Base-by-base conservation (phyloP, 1,140 invertebrate species). In the Eupristina koningsbergeri region DNA sequence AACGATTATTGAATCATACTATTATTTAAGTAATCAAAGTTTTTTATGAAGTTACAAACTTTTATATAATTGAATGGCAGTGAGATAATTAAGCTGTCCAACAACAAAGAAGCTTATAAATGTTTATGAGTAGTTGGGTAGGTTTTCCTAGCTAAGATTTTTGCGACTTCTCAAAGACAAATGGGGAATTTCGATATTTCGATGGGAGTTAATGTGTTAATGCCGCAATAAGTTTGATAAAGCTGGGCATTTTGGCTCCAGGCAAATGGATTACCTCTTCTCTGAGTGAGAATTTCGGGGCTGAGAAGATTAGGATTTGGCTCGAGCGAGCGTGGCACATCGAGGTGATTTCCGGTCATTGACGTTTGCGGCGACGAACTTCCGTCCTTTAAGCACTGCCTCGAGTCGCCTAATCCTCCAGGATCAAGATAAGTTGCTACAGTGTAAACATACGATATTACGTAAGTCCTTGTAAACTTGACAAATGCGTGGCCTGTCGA, bases 271-370 rank as follows among this genome's bases (percentile, higher is more conserved):
- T 85, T 85, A 95, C 95, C 96, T 94, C 96, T 93, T 83, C 95
- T 93, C 89, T 96, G 95, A 88, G 94, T 96, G 64, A 96, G 93
- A 86, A 94, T 94, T 90, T 97, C 96, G 22, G 96, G 96, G 90
- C 96, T 97, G 31, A 97, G 93, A 81, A 97, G 93, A 93, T 97
- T 97, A 5, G 95, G 94, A 92, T 96, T 96, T n/a, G 96, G 94
- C 79, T 94, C 93, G 45, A 91, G 88, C 47, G 94, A 93, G 86
- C 94, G 94, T 31, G 96, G 96, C 63, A 97, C 94, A 85, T 96
- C 95, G 82, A 97, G 91, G 89, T 97, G 96, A 91, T 96, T 97
- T 82, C 95, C 95, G 1, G 95, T 94, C 45, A 94, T 93, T 84
- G 95, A 93, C 6, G 94, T 94, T 84, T 93, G 93, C 11, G 94